Base-by-base conservation (phyloP, 2,113 vertebrate genomes). In the Syngnathoides biaculeatus region DNA sequence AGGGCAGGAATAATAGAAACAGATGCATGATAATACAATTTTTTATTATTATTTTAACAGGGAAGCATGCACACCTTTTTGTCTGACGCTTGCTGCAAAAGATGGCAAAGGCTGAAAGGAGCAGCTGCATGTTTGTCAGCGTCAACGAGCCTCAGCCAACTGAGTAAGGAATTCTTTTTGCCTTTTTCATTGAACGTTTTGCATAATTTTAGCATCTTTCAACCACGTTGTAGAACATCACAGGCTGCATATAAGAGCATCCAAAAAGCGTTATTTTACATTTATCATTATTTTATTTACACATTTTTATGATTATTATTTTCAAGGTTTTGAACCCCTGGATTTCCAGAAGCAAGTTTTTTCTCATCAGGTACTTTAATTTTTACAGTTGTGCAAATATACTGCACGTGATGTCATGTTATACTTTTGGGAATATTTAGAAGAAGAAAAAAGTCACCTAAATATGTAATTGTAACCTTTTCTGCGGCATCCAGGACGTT, bases 131-230 rank as follows among this genome's bases (percentile, higher is more conserved):
- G 84, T 72, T 93, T 93, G 92, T 93, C 94, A 14, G 90, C 92
- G 0, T 92, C 93, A 55, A 91, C 93, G 81, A 94, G 90, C 82
- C 94, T 93, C 79, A 94, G 79, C 85, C 94, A 95, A 78, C 90
- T 95, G 78, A 93, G 96, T 98, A 95, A 76, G 95, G 13, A 60
- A n/a, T n/a, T 11, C 39, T 17, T 13, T 12, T 4, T 13, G 13
- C 13, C 7, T 12, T 2, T 69, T 73, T 47, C 30, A 12, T 68
- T 45, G 4, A 4, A 65, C 13, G 17, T 27, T 20, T 35, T 60
- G 38, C 17, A 43, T 24, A 24, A 42, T 62, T 2, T 17, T 42
- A 24, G n/a, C n/a, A n/a, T n/a, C 13, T 24, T 17, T 40, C n/a
- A 42, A n/a, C 19, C 56, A 58, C 56, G 11, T 19, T 58, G 5